Base-by-base conservation (phyloP, 2,888 invertebrate species). In the Drosophila testacea region DNA sequence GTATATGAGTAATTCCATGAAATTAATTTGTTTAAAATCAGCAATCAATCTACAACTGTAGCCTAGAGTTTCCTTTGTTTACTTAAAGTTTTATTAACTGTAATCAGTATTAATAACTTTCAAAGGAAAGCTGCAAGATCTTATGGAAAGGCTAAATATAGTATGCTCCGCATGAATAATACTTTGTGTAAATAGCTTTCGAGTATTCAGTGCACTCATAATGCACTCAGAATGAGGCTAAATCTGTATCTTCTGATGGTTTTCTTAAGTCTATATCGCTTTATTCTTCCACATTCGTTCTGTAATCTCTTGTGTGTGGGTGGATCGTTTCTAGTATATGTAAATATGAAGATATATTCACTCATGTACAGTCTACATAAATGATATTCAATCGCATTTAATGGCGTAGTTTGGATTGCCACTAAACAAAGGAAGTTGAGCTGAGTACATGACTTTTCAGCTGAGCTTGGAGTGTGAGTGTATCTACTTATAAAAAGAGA, bases 361-460 rank as follows among this genome's bases (percentile, higher is more conserved):
- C 36, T 30, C 46, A 30, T 63, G 36, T 57, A 44, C n/a, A 42
- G 36, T 54, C 11, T 11, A 52, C 46, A 61, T 34, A 56, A 48
- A 39, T 54, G 60, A 41, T 68, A 72, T 82, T 30, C 16, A 38
- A 46, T 62, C 36, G 9, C 46, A 44, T 44, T 16, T 54, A 69
- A 81, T 55, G 78, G 66, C 88, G 88, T 69, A 87, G 74, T 77
- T 73, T n/a, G n/a, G 46, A 65, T 54, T 47, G 38, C 16, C 38
- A 39, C 41, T 63, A 61, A 80, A 86, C 87, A 83, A 83, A 83
- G 74, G 64, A 48, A 38, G 34, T 39, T 10, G 51, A n/a, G 38
- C 10, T 13, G 27, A 22, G 39, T 11, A 54, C 28, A 41, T 30
- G 52, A 54, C 32, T 54, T 32, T 30, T 22, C 16, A 10, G 32